Conservation (phyloP, 2,113 vertebrate species). For the Gallinago paraguaiae region DNA sequence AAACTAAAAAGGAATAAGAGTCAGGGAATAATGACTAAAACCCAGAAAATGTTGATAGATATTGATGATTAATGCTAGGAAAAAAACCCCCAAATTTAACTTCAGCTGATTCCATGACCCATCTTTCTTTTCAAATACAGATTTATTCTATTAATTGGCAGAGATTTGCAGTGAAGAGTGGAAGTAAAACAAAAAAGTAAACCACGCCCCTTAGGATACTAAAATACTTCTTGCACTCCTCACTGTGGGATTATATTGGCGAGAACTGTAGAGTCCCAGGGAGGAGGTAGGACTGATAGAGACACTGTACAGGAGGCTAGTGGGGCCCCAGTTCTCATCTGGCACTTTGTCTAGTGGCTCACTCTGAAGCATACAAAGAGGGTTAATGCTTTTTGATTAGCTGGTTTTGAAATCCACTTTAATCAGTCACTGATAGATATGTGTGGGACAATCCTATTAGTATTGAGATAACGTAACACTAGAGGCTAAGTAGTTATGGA, state of each 20-base stretch:
- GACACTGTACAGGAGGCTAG: rapidly evolving
- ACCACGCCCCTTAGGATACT: neutral
- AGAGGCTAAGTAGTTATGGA: neutral
- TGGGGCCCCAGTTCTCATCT: neutral
- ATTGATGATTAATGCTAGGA: neutral
- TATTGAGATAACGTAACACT: neutral
- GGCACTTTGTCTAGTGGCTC: neutral
- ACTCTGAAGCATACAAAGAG: neutral
- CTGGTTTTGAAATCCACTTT: neutral
- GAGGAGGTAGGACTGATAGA: neutral
- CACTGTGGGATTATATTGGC: neutral
- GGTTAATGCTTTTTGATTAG: neutral
- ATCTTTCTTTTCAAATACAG: neutral
- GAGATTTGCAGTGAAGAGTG: neutral
- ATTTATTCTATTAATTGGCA: neutral
- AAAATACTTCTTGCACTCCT: neutral
- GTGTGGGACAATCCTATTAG: neutral
- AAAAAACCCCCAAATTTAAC: neutral
- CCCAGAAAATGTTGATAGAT: neutral
- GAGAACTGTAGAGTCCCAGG: neutral
- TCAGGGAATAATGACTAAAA: neutral
- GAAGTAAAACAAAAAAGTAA: neutral
- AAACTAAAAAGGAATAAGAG: neutral
- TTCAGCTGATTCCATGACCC: neutral
- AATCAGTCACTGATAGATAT: neutral